Evolutionary conservation across 2,113 vertebrate species (phyloP).

Genomic region (Ceyx cyanopectus): DNA sequence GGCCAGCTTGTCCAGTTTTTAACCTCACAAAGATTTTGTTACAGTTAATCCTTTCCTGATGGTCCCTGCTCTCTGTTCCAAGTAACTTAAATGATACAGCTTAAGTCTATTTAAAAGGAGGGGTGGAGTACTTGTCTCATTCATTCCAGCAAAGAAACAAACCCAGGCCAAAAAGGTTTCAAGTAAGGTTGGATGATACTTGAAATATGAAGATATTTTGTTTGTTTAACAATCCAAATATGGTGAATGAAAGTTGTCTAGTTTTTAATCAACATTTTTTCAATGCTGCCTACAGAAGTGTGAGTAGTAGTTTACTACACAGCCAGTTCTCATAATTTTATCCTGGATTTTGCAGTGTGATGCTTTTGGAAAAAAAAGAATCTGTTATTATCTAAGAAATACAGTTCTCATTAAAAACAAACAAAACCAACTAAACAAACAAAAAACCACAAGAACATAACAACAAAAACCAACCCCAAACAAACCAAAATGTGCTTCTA

Average conservation of each 20-base stretch:
- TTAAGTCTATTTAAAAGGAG: conserved; percentile 57
- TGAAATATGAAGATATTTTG: background rate
- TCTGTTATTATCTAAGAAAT: background rate
- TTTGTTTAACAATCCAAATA: background rate
- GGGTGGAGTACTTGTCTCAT: conserved; percentile 14
- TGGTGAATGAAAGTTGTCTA: background rate
- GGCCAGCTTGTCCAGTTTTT: conserved; percentile 16
- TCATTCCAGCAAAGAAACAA: conserved; percentile 12
- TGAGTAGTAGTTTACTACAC: background rate
- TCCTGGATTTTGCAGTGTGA: background rate
- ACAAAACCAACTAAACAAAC: background rate
- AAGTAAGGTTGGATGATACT: background rate
- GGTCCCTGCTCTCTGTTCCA: conserved; percentile 6
- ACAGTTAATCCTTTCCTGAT: conserved; percentile 44
- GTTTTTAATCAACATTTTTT: background rate
- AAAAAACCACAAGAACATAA: no score
- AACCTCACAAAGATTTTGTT: conserved; percentile 44
- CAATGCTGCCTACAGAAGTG: background rate
- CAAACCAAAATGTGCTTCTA: background rate
- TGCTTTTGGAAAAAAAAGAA: background rate
- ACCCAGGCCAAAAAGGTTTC: background rate
- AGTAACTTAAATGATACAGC: conserved; percentile 6
- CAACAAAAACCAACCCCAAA: background rate
- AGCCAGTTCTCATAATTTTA: background rate
- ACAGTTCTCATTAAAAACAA: background rate